Evolutionary conservation across 2,888 invertebrate genomes (phyloP), one percentile per base, ranked within the genome.

Genomic region (Xanthostigma xanthostigma): DNA sequence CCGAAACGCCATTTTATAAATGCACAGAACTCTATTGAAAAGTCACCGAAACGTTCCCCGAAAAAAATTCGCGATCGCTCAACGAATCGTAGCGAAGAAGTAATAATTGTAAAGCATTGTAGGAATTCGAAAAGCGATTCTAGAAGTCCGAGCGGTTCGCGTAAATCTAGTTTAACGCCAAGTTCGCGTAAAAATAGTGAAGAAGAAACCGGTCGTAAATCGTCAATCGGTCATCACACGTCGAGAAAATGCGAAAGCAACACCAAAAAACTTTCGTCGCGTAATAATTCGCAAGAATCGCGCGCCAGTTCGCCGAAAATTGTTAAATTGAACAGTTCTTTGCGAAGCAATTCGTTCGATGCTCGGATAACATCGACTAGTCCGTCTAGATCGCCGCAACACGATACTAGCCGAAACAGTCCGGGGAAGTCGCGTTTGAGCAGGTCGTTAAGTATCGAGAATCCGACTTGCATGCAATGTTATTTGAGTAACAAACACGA

Each of bases 381-480:
- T 43, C 48, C 48, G 37, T 40, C 42, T n/a, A 42, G 43, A 33
- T 41, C 40, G 36, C 41, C 46, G 17, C 46, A 40, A 46, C 43
- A 53, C 38, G 60, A 65, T 2, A 57, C 59, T 1, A 56, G 60
- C 1, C 34, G 36, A 11, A 48, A 38, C 37, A 57, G 66, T 1
- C 71, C 71, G 48, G 68, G 63, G 55, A 71, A 64, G 53, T 66
- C 70, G 36, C 71, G 69, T 59, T 70, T 72, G 6, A 66, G 75
- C 50, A 72, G 74, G 44, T 76, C 77, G 11, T 69, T 76, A 58
- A 76, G 76, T 53, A 75, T 82, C 49, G 82, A 82, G 54, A 77
- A 79, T 50, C 79, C 81, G 43, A 81, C 81, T 33, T 84, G 83
- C 67, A 81, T 82, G 56, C 81, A 83, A 60, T 84, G 83, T 61